Conservation (phyloP, 2,113 vertebrate species). For the Drymodes brunneopygia region DNA sequence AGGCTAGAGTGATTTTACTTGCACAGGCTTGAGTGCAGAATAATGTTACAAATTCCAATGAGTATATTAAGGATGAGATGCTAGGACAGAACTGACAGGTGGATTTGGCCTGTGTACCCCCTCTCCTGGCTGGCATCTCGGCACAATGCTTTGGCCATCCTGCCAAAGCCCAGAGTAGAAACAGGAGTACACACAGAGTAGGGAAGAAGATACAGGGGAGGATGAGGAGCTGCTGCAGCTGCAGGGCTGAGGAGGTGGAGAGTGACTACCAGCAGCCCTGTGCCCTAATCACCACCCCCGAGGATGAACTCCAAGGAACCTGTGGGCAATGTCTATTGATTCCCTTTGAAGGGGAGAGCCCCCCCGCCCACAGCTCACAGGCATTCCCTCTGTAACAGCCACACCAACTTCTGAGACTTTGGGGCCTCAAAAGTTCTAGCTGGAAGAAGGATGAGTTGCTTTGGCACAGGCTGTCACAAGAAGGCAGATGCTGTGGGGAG, state of each 20-base stretch:
- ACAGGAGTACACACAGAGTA: background rate
- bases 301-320: background rate
- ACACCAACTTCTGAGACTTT: background rate
- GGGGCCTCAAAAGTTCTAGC: background rate
- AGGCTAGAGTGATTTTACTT: background rate
- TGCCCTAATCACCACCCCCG: background rate
- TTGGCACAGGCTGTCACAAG: background rate
- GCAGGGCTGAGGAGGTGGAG: background rate
- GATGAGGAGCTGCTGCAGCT: background rate
- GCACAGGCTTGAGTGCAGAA: background rate
- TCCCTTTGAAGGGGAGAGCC: background rate
- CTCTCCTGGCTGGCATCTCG: background rate
- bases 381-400: background rate
- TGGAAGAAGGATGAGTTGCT: background rate
- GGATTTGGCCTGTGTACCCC: background rate
- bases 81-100: background rate
- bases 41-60: background rate
- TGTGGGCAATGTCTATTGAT: background rate
- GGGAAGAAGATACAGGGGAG: background rate
- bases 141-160: background rate
- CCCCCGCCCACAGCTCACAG: background rate
- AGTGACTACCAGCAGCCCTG: background rate
- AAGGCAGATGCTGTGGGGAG: background rate
- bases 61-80: rapidly evolving
- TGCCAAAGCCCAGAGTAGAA: background rate